Evolutionary conservation across 2,888 invertebrate species (phyloP), one percentile per base, ranked within the genome.

Genomic region (Meliscaeva auricollis): DNA sequence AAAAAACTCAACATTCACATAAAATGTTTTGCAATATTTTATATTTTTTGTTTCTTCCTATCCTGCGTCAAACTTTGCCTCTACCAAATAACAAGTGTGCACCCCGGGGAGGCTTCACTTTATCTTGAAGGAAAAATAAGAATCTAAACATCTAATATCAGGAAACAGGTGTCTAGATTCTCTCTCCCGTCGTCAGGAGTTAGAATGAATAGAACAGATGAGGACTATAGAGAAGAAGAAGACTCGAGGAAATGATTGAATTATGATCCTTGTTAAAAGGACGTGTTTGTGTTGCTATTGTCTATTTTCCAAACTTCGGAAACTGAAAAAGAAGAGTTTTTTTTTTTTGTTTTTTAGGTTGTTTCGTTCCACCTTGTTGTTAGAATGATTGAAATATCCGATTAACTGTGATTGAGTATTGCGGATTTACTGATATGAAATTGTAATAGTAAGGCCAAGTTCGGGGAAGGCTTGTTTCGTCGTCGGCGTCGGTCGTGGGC

Each of bases 341-440:
- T 17, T 26, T 2, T 54, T 64, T 41, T 44, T 66, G 58, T 48
- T 30, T 70, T n/a, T n/a, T n/a, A n/a, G n/a, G n/a, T n/a, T n/a
- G n/a, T n/a, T n/a, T 58, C 48, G 13, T 22, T 54, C 38, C 68
- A 20, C 32, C 41, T 77, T 38, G 50, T 22, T 35, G 13, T 20
- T 11, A 30, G 38, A 35, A 60, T 75, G 84, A 84, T 84, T 84
- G 84, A 80, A 79, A 76, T 54, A 72, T 72, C 80, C 68, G 84
- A 80, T 84, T 84, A 76, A 54, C 70, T 41, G 66, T 80, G 84
- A 84, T 84, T 80, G 84, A 80, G 68, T 80, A 72, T 73, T 66
- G 68, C 38, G 60, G 64, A 80, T 80, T 76, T 73, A 80, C 41
- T 50, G 76, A 79, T 73, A 48, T 20, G 44, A 66, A 69, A 64